These are phyloP conservation scores for Chionoecetes opilio DNA, from an alignment of 1,140 invertebrate species.

Conservation along the genomic window DNA sequence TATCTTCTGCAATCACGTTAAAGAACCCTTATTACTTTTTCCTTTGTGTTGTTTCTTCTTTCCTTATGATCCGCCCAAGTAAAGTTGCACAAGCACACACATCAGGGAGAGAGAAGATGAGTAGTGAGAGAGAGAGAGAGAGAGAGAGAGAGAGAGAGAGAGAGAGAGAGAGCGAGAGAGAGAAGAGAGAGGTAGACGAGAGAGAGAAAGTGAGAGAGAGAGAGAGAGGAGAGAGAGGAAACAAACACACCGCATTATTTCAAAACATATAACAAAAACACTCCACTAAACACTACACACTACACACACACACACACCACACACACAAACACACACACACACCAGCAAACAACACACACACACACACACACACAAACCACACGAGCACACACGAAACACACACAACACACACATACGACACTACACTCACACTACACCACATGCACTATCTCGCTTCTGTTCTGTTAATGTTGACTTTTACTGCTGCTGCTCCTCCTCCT, in stretches of 20 bases:
- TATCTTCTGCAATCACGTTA: background rate
- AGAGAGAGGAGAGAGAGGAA: too few species aligned
- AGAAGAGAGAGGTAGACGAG: too few species aligned
- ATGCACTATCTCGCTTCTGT: background rate
- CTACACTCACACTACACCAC: background rate
- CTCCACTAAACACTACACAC: background rate
- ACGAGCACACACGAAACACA: too few species aligned
- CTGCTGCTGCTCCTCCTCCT: background rate
- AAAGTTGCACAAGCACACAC: too few species aligned
- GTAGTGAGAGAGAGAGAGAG: too few species aligned
- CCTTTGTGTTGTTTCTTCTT: too few species aligned
- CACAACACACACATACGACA: background rate
- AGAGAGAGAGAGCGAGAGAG: too few species aligned
- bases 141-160: too few species aligned
- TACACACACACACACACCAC: constrained; percentile 56
- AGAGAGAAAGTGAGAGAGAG: too few species aligned
- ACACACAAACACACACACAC: constrained; percentile 45
- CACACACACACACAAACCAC: background rate
- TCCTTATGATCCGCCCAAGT: background rate
- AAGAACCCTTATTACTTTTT: background rate
- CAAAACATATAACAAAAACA: background rate
- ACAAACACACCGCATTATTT: too few species aligned
- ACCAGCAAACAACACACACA: constrained; percentile 44
- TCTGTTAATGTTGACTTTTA: background rate
- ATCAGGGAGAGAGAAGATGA: too few species aligned